Percentiles rank a stretch among this genome's conserved stretches.
Evolutionary conservation across 2,888 invertebrate genomes (phyloP).

Genomic region (Lumbricus terrestris): DNA sequence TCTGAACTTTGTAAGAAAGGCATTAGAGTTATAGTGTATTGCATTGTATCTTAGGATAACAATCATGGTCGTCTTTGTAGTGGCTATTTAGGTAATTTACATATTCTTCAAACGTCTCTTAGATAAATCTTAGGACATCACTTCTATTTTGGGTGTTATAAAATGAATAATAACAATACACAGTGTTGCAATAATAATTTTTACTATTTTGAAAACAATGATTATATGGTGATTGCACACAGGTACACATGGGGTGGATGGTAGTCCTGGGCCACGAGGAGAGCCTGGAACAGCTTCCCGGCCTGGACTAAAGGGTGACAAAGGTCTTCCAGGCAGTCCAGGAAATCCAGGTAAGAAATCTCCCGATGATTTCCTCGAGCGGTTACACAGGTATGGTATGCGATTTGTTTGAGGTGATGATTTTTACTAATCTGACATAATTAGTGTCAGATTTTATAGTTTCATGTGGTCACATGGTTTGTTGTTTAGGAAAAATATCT

Average conservation of each 20-base stretch:
- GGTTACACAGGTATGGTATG: background rate
- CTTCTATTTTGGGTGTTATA: background rate
- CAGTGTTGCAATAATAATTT: background rate
- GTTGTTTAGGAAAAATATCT: background rate
- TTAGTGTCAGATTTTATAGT: background rate
- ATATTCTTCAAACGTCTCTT: no score
- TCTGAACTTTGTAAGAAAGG: no score
- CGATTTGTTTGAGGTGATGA: background rate
- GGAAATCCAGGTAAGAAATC: constrained; percentile 13
- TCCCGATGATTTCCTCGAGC: no score
- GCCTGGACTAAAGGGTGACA: constrained; percentile 65
- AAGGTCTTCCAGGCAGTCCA: constrained; percentile 27
- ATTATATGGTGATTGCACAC: background rate
- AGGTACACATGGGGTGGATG: constrained; percentile 46
- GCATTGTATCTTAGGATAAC: no score
- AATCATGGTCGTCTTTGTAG: no score
- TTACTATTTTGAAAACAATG: background rate
- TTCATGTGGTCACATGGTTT: background rate
- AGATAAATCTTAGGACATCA: no score
- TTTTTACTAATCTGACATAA: background rate
- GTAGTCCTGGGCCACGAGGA: constrained; percentile 32
- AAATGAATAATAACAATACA: background rate
- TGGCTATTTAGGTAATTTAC: no score
- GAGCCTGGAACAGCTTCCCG: constrained; percentile 40
- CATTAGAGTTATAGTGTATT: no score